Conservation (phyloP, 2,113 vertebrate species). For the Apaloderma vittatum region DNA sequence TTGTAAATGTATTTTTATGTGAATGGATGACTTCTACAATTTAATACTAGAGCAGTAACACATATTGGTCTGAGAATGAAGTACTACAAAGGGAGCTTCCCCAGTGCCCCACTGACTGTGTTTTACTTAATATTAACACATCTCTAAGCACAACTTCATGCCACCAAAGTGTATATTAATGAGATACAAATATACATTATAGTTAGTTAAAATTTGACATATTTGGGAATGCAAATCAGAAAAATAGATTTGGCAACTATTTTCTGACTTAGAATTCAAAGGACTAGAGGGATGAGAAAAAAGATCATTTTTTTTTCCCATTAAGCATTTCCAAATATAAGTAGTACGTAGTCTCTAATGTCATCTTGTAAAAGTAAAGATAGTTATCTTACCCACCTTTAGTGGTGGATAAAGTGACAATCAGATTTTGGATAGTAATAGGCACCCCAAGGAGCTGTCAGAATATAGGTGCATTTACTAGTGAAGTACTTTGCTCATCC, state of each 20-base stretch:
- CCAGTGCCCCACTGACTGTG: background rate
- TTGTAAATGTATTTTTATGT: background rate
- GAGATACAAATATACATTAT: background rate
- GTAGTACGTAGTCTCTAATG: background rate
- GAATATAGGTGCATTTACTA: background rate
- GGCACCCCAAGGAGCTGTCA: background rate
- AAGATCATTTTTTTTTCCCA: background rate
- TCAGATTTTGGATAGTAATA: background rate
- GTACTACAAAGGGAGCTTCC: background rate
- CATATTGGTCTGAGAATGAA: background rate
- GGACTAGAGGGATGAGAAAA: background rate
- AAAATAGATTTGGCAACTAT: background rate
- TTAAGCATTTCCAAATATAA: background rate
- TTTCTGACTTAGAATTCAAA: background rate
- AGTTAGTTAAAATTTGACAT: background rate
- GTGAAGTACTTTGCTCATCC: background rate
- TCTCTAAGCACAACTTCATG: background rate
- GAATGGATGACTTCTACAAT: background rate
- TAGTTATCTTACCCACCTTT: background rate
- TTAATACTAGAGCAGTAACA: background rate
- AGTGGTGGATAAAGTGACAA: background rate
- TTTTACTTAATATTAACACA: background rate
- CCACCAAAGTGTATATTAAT: background rate
- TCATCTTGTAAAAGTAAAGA: background rate
- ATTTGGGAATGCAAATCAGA: background rate